A percentile compares a stretch with the other conserved stretches of the same genome.
Evolutionary conservation across 2,888 invertebrate species (phyloP).

Genomic region (Danaus chrysippus): DNA sequence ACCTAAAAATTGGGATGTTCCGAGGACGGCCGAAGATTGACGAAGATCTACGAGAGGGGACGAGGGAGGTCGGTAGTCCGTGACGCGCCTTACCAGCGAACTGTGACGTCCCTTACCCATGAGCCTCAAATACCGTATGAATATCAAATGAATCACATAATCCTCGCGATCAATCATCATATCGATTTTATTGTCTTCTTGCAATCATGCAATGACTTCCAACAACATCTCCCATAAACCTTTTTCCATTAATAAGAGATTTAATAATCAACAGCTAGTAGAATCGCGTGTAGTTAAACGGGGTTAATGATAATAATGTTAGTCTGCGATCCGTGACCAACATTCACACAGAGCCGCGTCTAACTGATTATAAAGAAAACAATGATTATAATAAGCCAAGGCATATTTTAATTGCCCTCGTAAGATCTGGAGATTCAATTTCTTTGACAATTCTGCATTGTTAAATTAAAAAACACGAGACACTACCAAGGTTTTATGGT

Average conservation of each 20-base stretch:
- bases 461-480: neutral
- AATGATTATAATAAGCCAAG: slow-evolving; percentile 5
- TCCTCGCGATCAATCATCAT: slow-evolving; percentile 42
- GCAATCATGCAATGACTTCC: too few species aligned
- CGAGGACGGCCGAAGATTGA: slow-evolving; percentile 43
- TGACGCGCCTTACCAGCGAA: slow-evolving; percentile 56
- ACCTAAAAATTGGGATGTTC: slow-evolving; percentile 50
- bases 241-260: too few species aligned
- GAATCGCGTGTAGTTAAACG: slow-evolving; percentile 40
- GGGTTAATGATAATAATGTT: slow-evolving; percentile 46
- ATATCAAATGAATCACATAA: slow-evolving; percentile 45
- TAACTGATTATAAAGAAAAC: slow-evolving; percentile 5
- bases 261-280: neutral
- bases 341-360: slow-evolving; percentile 8
- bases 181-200: too few species aligned
- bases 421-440: slow-evolving; percentile 1
- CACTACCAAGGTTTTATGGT: too few species aligned
- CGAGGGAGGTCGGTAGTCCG: slow-evolving; percentile 54
- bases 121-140: slow-evolving; percentile 44
- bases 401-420: slow-evolving; percentile 1
- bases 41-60: slow-evolving; percentile 55
- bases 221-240: too few species aligned
- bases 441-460: slow-evolving; percentile 1
- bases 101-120: slow-evolving; percentile 55
- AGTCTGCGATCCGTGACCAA: slow-evolving; percentile 29